Evolutionary conservation across 2,888 invertebrate species (phyloP), one percentile per base, ranked within the genome.

Genomic region (Euphydryas editha): DNA sequence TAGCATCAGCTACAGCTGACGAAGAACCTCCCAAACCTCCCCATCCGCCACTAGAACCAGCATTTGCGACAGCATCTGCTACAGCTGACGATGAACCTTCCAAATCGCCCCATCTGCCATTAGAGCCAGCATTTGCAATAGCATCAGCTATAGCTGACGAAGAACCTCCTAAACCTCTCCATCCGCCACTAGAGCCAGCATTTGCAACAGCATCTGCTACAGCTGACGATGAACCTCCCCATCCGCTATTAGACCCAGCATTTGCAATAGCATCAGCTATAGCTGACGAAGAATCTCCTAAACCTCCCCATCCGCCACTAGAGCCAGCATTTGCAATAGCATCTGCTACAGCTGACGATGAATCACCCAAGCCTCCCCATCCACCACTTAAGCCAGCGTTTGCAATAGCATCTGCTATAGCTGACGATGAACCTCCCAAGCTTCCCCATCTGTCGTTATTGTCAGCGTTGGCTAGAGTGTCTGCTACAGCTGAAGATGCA

Each of bases 61-160:
- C 68, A 0, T 24, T 24, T 24, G 70, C 69, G 10, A 55, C 55
- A 37, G 72, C 73, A 30, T 42, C 58, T 13, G 62, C 69, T 15
- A 68, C 64, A 21, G 73, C 73, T 36, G 47, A 68, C 2, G 71
- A 70, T 39, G 65, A 20, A 20, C 21, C 36, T 0, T 70, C 71
- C 20, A 4, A 8, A 8, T 8, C 8, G 5, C 30, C 30, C 30
- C 30, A 30, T 30, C 30, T n/a, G n/a, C n/a, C n/a, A n/a, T n/a
- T n/a, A n/a, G n/a, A n/a, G n/a, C n/a, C n/a, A 21, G 49, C 49
- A 2, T 49, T 49, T 15, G 49, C 49, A 7, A 15, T 6, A 49
- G 49, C 49, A 6, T 49, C 24, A 15, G 49, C 49, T 15, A 21
- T 15, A 7, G 49, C 49, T 13, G 49, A 24, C 0, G 46, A 46